Base-by-base conservation (phyloP, 2,113 vertebrate species). In the Lophotis ruficrista region DNA sequence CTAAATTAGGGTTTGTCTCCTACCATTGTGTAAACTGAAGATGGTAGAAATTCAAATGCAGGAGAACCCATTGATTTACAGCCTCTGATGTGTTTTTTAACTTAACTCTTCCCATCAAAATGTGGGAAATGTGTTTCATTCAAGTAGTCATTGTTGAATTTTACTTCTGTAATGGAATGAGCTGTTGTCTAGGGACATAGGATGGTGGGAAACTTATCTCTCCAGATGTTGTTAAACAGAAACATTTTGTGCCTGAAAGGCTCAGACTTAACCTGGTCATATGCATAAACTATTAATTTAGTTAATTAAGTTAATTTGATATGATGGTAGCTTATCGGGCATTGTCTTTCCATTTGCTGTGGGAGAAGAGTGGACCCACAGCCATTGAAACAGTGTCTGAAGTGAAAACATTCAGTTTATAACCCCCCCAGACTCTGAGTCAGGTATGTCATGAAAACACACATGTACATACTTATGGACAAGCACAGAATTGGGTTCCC, bases 1-100 rank as follows among this genome's bases (percentile, higher is more conserved):
- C n/a, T 95, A 96, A 96, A 94, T 98, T 84, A 96, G 91, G 54
- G 80, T 95, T 96, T 98, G 70, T 96, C 78, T 95, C 57, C 75
- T 88, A 80, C 41, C 48, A 85, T 79, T 90, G 61, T 90, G 53
- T 70, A 70, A 58, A 93, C 50, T 37, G 14, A 73, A 94, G 58
- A 83, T 84, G 80, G 69, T 91, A 65, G 79, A 93, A 92, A 96
- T 97, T 95, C 66, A 93, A 54, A 83, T 91, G 60, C 71, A 81
- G 66, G 14, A 83, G 15, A 53, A 60, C 14, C 31, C 35, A 89
- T 71, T 90, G 64, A 70, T 92, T 86, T 93, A 73, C 50, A 88
- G 35, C 53, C 19, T 76, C 72, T 79, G 51, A 69, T 96, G 58
- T 61, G 25, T 10, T 91, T 96, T 92, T 93, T 64, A 27, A 60